Evolutionary conservation across 1,140 invertebrate species (phyloP).

Genomic region (Drosophila neocordata): DNA sequence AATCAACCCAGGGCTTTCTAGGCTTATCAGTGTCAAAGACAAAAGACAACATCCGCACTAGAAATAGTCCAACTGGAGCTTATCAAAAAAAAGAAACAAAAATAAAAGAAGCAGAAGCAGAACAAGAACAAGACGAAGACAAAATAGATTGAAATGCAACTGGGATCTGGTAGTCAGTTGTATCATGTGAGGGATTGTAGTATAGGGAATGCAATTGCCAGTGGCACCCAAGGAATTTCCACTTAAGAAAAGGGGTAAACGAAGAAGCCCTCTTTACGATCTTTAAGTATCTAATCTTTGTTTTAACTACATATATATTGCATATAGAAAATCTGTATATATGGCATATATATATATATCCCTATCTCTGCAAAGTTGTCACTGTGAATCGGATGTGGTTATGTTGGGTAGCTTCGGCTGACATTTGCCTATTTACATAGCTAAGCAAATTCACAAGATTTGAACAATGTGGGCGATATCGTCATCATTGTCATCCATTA

Average conservation of each 20-base stretch:
- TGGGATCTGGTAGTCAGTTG: neutral
- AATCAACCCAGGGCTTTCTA: constrained; percentile 54
- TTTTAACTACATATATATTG: too few relatives aligned
- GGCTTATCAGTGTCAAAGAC: constrained; percentile 57
- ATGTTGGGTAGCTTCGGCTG: constrained; percentile 31
- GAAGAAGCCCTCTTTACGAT: too few relatives aligned
- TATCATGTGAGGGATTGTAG: neutral
- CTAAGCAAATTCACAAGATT: constrained; percentile 53
- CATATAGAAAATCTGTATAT: too few relatives aligned
- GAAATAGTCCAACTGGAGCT: constrained; percentile 54
- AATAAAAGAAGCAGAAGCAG: constrained; percentile 27
- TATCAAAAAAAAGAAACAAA: constrained; percentile 35
- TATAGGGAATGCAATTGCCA: neutral
- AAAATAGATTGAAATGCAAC: constrained; percentile 11
- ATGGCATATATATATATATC: too few relatives aligned
- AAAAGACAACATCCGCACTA: constrained; percentile 68
- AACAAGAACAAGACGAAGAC: constrained; percentile 18
- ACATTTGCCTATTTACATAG: constrained; percentile 64
- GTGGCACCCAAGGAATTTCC: neutral
- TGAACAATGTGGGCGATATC: constrained; percentile 30
- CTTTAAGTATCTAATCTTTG: too few relatives aligned
- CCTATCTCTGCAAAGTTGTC: neutral
- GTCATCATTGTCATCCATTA: constrained; percentile 13
- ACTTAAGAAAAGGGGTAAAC: too few relatives aligned
- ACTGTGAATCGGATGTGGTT: neutral